Percentiles rank a stretch among this genome's conserved stretches.
These are phyloP conservation scores for Scaptomyza parva DNA, from an alignment of 2,888 invertebrate species.

Conservation along the genomic window DNA sequence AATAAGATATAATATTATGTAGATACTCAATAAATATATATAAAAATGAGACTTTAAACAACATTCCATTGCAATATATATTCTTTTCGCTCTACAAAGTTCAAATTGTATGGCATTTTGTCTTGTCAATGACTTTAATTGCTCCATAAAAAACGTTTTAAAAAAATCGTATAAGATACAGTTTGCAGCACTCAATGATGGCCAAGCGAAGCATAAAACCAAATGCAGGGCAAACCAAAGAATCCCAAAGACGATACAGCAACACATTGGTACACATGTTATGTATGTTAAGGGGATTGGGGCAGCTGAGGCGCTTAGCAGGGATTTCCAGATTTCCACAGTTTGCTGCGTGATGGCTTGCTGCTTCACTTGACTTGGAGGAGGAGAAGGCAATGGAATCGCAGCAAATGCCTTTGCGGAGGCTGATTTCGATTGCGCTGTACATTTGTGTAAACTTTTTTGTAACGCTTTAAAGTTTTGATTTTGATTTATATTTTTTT, in stretches of 20 bases:
- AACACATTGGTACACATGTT: slow-evolving; percentile 14
- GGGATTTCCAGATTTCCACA: slow-evolving; percentile 74
- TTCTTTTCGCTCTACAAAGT: slow-evolving; percentile 9
- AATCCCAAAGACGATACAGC: slow-evolving; percentile 48
- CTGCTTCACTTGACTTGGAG: slow-evolving; percentile 53
- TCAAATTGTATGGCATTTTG: slow-evolving; percentile 59
- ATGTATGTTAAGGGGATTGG: not conserved
- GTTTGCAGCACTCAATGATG: slow-evolving; percentile 29
- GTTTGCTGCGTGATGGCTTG: slow-evolving; percentile 36
- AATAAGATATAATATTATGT: not conserved
- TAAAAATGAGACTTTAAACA: not conserved
- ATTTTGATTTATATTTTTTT: slow-evolving; percentile 13
- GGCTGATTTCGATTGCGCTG: slow-evolving; percentile 53
- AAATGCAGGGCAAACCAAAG: slow-evolving; percentile 58
- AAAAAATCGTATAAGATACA: slow-evolving; percentile 14
- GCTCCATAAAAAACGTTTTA: slow-evolving; percentile 30
- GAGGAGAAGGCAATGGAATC: slow-evolving; percentile 33
- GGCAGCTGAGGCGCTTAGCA: slow-evolving; percentile 6
- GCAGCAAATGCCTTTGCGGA: slow-evolving; percentile 49
- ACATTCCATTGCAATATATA: not conserved
- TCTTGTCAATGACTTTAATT: slow-evolving; percentile 52
- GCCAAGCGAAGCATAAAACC: slow-evolving; percentile 61
- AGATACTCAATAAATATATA: not conserved
- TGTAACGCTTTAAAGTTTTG: slow-evolving; percentile 47
- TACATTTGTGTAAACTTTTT: slow-evolving; percentile 37